Conservation (phyloP, 2,113 vertebrate genomes). For the Laticauda colubrina region DNA sequence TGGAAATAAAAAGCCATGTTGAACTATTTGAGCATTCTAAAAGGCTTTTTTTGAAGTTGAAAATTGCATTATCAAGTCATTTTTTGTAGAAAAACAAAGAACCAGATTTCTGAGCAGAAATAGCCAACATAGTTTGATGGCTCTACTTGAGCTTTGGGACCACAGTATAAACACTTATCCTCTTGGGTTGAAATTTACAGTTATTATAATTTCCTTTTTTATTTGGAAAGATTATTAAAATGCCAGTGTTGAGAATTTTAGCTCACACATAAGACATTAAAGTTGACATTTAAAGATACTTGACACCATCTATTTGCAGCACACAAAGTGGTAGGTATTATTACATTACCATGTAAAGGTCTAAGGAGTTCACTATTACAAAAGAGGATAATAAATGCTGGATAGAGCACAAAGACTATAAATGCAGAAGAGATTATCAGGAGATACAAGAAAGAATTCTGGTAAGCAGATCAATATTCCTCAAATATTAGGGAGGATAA, state of each 20-base stretch:
- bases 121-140: neutral
- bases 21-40: neutral
- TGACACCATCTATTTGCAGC: neutral
- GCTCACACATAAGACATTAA: conserved; percentile 6
- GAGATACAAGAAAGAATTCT: too few relatives aligned
- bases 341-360: neutral
- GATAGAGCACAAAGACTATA: neutral
- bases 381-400: neutral
- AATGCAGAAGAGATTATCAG: neutral
- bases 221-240: neutral
- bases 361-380: neutral
- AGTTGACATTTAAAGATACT: neutral
- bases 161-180: neutral
- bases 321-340: neutral
- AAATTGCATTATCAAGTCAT: neutral
- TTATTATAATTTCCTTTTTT: conserved; percentile 12
- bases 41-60: neutral
- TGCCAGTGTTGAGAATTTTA: neutral
- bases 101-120: neutral
- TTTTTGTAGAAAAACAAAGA: conserved; percentile 1
- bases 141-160: neutral
- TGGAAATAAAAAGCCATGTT: neutral
- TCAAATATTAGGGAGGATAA: neutral
- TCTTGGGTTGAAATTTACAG: neutral
- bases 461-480: neutral